Conservation (phyloP, 2,113 vertebrate species). For the Odocoileus virginianus region DNA sequence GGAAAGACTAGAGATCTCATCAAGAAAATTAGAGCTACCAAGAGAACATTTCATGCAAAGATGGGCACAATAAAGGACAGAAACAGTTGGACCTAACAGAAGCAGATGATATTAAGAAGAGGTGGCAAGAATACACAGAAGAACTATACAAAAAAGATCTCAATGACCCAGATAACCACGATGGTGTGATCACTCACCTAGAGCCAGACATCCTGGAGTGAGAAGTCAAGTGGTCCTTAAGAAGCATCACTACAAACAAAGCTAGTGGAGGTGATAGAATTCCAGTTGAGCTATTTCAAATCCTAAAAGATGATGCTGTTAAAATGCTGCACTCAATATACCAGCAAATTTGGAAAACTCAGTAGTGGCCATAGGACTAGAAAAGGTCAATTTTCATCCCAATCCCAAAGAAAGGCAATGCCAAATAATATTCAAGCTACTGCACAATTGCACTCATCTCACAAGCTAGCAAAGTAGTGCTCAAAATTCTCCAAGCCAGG, state of each 20-base stretch:
- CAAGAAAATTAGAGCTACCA: background rate
- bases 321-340: background rate
- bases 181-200: background rate
- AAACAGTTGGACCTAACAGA: background rate
- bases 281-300: background rate
- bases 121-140: background rate
- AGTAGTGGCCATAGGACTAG: background rate
- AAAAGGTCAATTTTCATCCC: background rate
- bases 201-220: background rate
- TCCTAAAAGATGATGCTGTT: background rate
- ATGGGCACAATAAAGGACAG: background rate
- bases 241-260: background rate
- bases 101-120: background rate
- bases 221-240: background rate
- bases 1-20: background rate
- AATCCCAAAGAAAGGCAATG: background rate
- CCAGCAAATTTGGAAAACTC: background rate
- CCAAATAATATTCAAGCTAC: background rate
- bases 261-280: background rate
- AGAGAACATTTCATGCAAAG: background rate
- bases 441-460: background rate
- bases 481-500: background rate
- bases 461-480: background rate
- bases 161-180: background rate
- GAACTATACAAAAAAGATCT: background rate